These are phyloP conservation scores for Meriones psammophilus DNA, from an alignment of 2,797 vertebrate species.

Conservation along the genomic window DNA sequence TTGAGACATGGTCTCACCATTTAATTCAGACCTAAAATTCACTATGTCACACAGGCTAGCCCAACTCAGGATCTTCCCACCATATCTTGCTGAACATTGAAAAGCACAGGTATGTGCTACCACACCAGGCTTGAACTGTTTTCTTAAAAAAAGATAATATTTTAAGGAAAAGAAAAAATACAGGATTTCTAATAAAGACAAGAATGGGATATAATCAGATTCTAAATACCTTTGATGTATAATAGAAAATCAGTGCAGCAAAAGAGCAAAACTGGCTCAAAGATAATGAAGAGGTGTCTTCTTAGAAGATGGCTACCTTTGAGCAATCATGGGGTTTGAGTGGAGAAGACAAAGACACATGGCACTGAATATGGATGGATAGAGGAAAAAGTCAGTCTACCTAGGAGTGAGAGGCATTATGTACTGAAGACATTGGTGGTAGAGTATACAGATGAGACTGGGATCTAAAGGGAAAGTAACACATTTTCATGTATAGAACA, in stretches of 20 bases:
- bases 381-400: background rate
- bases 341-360: background rate
- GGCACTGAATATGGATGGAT: background rate
- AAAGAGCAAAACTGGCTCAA: background rate
- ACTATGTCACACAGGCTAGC: background rate
- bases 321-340: conserved; percentile 4
- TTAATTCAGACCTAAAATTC: background rate
- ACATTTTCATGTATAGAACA: background rate
- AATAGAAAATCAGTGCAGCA: background rate
- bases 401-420: background rate
- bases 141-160: conserved; percentile 15
- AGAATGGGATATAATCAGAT: background rate
- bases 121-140: background rate
- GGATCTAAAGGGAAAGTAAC: background rate
- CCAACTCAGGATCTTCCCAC: background rate
- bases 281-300: background rate
- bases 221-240: background rate
- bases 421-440: background rate
- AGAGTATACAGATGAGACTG: conserved; percentile 10
- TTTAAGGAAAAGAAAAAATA: background rate
- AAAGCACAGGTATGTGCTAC: background rate
- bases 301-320: background rate
- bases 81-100: background rate
- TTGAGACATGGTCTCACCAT: background rate
- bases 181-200: conserved; percentile 9